A percentile compares a stretch with the other conserved stretches of the same genome.
Evolutionary conservation across 2,113 vertebrate genomes (phyloP).

Genomic region (Ellobius talpinus): DNA sequence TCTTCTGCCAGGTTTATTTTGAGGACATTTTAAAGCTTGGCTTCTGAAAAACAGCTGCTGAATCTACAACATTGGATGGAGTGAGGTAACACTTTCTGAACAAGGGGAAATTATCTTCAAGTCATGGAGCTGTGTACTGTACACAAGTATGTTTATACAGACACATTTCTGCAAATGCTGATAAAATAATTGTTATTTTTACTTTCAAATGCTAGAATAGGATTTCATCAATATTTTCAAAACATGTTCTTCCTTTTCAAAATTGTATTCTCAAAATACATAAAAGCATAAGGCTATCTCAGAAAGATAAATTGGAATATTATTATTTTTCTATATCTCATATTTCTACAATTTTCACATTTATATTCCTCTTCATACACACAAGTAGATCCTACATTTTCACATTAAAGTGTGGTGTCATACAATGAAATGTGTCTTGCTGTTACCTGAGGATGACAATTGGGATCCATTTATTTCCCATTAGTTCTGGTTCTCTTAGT

Average conservation of each 20-base stretch:
- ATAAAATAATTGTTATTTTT: neutral
- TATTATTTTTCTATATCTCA: neutral
- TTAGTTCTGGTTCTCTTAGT: neutral
- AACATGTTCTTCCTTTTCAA: neutral
- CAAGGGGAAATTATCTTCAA: neutral
- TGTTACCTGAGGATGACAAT: neutral
- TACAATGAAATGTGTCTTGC: neutral
- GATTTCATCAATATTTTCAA: neutral
- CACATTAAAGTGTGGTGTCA: neutral
- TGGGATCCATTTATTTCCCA: neutral
- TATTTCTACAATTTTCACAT: neutral
- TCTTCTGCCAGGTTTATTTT: slow-evolving; percentile 51
- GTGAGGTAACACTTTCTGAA: neutral
- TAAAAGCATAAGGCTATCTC: neutral
- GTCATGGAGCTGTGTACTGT: neutral
- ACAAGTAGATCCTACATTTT: neutral
- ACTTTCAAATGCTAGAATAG: neutral
- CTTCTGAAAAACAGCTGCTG: slow-evolving; percentile 37
- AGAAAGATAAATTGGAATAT: neutral
- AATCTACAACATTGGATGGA: neutral
- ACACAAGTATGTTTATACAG: neutral
- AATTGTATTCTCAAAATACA: neutral
- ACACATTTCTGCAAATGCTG: neutral
- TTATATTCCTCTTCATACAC: neutral
- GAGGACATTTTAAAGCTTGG: slow-evolving; percentile 27